Evolutionary conservation across 2,888 invertebrate genomes (phyloP).

Genomic region (Fabriciana adippe): DNA sequence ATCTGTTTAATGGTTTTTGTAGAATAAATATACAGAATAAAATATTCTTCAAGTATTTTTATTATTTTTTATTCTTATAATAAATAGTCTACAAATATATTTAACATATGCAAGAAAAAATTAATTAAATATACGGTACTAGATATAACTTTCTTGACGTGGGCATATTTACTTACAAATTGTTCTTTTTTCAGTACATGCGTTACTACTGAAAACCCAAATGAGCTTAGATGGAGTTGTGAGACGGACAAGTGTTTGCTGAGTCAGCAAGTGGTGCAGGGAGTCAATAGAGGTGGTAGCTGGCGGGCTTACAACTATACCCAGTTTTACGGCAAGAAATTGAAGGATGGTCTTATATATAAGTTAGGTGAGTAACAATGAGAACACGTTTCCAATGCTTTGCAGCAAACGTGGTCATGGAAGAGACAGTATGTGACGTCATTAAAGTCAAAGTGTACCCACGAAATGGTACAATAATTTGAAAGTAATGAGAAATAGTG

Average conservation of each 20-base stretch:
- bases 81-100: too few relatives aligned
- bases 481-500: too few relatives aligned
- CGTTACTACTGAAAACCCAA: slow-evolving; percentile 42
- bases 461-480: too few relatives aligned
- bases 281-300: slow-evolving; percentile 84
- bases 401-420: neutral
- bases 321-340: slow-evolving; percentile 91
- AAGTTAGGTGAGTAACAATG: slow-evolving; percentile 84
- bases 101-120: too few relatives aligned
- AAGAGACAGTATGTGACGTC: too few relatives aligned
- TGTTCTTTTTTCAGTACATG: slow-evolving; percentile 79
- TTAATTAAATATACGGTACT: too few relatives aligned
- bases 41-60: too few relatives aligned
- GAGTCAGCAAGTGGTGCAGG: slow-evolving; percentile 85
- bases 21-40: too few relatives aligned
- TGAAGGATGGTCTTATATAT: slow-evolving; percentile 89
- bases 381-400: neutral
- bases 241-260: slow-evolving; percentile 89
- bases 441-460: too few relatives aligned
- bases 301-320: slow-evolving; percentile 93
- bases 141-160: too few relatives aligned
- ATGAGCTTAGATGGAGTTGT: slow-evolving; percentile 82
- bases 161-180: neutral
- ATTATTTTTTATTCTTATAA: too few relatives aligned
- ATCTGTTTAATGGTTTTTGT: too few relatives aligned